Base-by-base conservation (phyloP, 2,888 invertebrate species). In the Pyrrhia umbra region DNA sequence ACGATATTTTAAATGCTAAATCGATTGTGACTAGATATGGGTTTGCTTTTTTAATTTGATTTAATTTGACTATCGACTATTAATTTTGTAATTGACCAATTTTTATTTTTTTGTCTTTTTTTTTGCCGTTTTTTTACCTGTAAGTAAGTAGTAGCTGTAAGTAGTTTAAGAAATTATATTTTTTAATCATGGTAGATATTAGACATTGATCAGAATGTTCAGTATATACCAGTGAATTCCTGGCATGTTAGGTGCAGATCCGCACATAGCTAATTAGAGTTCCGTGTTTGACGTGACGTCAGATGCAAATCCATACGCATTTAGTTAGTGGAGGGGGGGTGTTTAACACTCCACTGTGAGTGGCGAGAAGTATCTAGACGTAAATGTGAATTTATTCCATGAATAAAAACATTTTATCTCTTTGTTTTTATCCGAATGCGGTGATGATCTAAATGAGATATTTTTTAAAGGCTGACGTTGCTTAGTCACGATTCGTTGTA, bases 261-360 rank as follows among this genome's bases (percentile, higher is more conserved):
- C 6, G 34, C 55, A 55, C 50, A 37, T 59, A 42, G 20, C 18
- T 30, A 69, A 69, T 69, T 68, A 68, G 50, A 43, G 51, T 63
- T 52, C 47, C 52, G 42, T 70, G 57, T 69, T 49, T 42, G 30
- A 57, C 70, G 34, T 34, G 34, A 70, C 42, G 68, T 52, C 20
- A 47, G 21, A 66, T 60, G 69, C 69, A 68, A 62, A 69, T 69
- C 45, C 34, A 51, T 62, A 62, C 50, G 47, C 43, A 71, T 9
- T 27, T 58, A 52, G 42, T 55, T 55, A 23, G 62, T 15, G 62
- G 21, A 40, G 5, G 39, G 9, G 50, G 16, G 18, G 30, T 37
- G 49, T 34, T 43, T 46, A 49, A 25, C 68, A 40, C 40, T 25
- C 16, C 39, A 25, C 30, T 43, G n/a, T 15, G 8, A 6, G 23